These are phyloP conservation scores for Polylopha cassiicola DNA, from an alignment of 2,888 invertebrate genomes.

Conservation along the genomic window DNA sequence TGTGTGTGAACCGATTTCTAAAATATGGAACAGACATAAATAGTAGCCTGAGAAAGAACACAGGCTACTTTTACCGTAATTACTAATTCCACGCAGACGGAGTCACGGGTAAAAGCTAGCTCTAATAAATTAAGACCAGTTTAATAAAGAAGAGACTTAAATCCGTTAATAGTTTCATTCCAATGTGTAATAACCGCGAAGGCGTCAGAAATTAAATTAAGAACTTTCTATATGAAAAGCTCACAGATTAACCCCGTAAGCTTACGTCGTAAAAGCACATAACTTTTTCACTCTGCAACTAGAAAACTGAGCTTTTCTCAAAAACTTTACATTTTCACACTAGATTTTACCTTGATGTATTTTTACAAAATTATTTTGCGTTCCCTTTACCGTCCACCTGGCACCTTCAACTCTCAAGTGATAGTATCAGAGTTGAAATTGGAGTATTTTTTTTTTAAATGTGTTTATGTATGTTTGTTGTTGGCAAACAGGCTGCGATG, in stretches of 20 bases:
- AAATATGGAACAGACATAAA: too few relatives aligned
- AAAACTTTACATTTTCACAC: constrained; percentile 21
- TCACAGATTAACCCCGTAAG: too few relatives aligned
- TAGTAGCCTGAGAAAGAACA: too few relatives aligned
- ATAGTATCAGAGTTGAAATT: neutral
- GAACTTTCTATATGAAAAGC: constrained; percentile 2
- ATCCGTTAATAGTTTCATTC: too few relatives aligned
- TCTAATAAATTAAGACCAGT: too few relatives aligned
- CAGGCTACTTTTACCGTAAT: too few relatives aligned
- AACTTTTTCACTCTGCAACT: constrained; percentile 14
- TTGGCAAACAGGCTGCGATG: constrained; percentile 20
- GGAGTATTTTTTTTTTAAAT: neutral
- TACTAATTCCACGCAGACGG: too few relatives aligned
- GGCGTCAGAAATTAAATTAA: too few relatives aligned
- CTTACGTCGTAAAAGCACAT: neutral
- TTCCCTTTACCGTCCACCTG: neutral
- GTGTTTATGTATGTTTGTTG: constrained; percentile 6
- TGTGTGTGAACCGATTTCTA: too few relatives aligned
- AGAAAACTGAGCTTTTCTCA: constrained; percentile 11
- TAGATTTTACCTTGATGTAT: constrained; percentile 19
- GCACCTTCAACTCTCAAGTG: neutral
- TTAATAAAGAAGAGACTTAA: too few relatives aligned
- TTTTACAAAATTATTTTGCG: constrained; percentile 4
- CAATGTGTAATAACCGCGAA: too few relatives aligned
- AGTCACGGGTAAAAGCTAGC: too few relatives aligned